Evolutionary conservation across 1,140 invertebrate species (phyloP).

Genomic region (Halyomorpha halys): DNA sequence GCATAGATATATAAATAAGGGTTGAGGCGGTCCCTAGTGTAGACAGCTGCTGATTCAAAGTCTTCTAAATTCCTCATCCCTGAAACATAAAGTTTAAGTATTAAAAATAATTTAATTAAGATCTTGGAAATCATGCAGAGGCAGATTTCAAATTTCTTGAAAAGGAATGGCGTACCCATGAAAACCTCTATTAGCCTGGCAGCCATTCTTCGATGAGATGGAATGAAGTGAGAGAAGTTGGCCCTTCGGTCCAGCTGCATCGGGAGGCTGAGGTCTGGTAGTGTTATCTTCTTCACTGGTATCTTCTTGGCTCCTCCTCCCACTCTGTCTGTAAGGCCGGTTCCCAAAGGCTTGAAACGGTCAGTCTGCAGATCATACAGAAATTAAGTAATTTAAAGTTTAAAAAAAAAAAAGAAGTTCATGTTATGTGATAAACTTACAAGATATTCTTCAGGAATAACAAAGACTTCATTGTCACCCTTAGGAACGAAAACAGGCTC

Average conservation of each 20-base stretch:
- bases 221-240: constrained; percentile 65
- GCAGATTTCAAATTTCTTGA: too few relatives aligned
- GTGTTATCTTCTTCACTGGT: constrained; percentile 35
- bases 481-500: constrained; percentile 62
- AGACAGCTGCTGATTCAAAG: constrained; percentile 34
- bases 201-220: constrained; percentile 55
- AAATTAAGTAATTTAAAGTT: too few relatives aligned
- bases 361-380: too few relatives aligned
- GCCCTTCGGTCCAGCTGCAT: constrained; percentile 52
- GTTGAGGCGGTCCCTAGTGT: constrained; percentile 36
- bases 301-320: constrained; percentile 3
- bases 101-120: neutral
- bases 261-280: constrained; percentile 55
- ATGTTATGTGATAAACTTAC: constrained; percentile 33
- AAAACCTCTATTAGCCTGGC: constrained; percentile 59
- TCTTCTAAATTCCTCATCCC: constrained; percentile 30
- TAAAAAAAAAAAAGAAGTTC: too few relatives aligned
- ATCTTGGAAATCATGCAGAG: too few relatives aligned
- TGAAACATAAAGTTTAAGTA: neutral
- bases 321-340: neutral
- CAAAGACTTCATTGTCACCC: constrained; percentile 47
- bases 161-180: constrained; percentile 43
- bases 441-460: constrained; percentile 45
- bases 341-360: too few relatives aligned
- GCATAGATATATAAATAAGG: constrained; percentile 38